A percentile compares a stretch with the other conserved stretches of the same genome.
These are phyloP conservation scores for Tetrapedia diversipes DNA, from an alignment of 2,888 invertebrate species.

Conservation along the genomic window DNA sequence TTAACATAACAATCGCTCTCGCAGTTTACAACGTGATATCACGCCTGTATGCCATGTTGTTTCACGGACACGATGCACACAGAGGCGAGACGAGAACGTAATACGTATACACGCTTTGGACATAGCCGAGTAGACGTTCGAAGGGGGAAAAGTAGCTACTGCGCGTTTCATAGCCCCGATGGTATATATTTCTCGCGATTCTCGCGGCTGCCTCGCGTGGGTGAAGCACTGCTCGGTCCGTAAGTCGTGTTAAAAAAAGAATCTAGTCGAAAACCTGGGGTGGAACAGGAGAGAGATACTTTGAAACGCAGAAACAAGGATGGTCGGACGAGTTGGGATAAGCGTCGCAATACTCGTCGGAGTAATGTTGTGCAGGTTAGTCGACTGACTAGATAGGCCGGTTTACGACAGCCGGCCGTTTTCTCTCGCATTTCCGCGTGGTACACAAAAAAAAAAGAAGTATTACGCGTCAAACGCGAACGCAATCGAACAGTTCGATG, in stretches of 20 bases:
- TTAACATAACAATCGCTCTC: not conserved
- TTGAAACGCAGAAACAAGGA: not conserved
- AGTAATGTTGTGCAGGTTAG: constrained; percentile 52
- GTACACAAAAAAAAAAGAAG: too few relatives aligned
- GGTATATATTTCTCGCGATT: not conserved
- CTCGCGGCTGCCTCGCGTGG: not conserved
- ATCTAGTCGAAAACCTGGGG: not conserved
- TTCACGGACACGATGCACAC: not conserved
- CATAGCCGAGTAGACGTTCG: not conserved
- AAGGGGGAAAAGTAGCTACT: constrained; percentile 7
- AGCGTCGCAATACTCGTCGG: constrained; percentile 15
- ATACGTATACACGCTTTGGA: too few relatives aligned
- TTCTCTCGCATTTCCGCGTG: not conserved
- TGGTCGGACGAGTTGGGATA: not conserved
- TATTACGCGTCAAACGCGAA: too few relatives aligned
- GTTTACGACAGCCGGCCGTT: too few relatives aligned
- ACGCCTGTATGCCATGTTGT: not conserved
- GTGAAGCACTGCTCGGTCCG: not conserved
- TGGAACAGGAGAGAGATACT: not conserved
- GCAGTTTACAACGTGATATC: too few relatives aligned
- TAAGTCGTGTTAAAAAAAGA: not conserved
- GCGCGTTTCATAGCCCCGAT: not conserved
- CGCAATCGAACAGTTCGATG: too few relatives aligned
- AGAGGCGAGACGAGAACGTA: too few relatives aligned
- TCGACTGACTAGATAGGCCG: constrained; percentile 30